phyloP scores from a whole-genome alignment of 2,797 vertebrate genomes.

The Pangasius larnaudii region DNA sequence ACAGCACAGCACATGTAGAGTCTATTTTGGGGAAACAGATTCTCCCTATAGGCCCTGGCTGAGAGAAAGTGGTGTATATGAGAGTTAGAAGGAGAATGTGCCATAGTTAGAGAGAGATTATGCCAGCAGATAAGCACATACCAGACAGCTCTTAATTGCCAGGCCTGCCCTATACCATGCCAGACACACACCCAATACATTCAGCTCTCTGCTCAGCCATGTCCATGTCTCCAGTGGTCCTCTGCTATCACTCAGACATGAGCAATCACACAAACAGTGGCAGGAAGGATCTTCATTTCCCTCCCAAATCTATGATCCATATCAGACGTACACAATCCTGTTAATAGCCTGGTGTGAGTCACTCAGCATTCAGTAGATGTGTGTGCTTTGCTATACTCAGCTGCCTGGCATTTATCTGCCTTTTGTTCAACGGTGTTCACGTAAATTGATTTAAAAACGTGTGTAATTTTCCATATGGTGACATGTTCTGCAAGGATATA shows the following conservation, averaged over 20 bases:
- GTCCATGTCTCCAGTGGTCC: not conserved
- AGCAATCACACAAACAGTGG: not conserved
- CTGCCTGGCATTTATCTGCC: not conserved
- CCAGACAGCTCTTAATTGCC: slow-evolving; percentile 39
- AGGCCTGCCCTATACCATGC: slow-evolving; percentile 2
- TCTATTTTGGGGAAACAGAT: slow-evolving; percentile 30
- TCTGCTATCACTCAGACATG: slow-evolving; percentile 9
- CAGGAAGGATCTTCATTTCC: slow-evolving; percentile 1
- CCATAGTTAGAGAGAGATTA: slow-evolving; percentile 14
- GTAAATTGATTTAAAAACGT: not conserved
- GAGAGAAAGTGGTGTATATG: not conserved
- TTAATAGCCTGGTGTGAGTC: slow-evolving; percentile 4
- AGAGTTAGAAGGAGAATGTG: not conserved
- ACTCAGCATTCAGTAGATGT: not conserved
- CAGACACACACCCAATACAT: not conserved
- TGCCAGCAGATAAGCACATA: slow-evolving; percentile 55
- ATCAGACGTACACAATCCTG: slow-evolving; percentile 24
- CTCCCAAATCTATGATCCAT: slow-evolving; percentile 20
- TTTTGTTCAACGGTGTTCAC: not conserved
- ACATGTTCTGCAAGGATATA: not conserved
- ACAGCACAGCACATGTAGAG: not conserved
- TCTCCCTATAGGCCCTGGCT: slow-evolving; percentile 20
- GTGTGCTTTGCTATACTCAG: not conserved
- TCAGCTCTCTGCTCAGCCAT: not conserved
- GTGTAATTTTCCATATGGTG: not conserved